Evolutionary conservation across 2,797 vertebrate genomes (phyloP).

Genomic region (Bradypodion pumilum): DNA sequence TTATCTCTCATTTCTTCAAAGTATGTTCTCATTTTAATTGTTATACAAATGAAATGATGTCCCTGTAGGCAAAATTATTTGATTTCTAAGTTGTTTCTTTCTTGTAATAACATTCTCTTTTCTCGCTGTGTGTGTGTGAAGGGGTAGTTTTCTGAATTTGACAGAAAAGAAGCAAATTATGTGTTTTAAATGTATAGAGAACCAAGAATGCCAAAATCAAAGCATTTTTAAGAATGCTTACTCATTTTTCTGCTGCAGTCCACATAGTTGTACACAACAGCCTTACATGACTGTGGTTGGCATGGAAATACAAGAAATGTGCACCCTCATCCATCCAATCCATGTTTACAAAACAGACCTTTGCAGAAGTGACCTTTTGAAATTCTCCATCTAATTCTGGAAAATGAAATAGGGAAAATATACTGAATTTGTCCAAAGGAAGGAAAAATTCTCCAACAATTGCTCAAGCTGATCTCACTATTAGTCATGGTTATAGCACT

Average conservation of each 20-base stretch:
- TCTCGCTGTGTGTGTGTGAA: not conserved
- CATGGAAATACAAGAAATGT: not conserved
- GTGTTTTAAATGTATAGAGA: not conserved
- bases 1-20: slow-evolving; percentile 12
- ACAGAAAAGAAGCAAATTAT: not conserved
- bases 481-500: too few relatives aligned
- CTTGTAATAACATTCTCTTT: slow-evolving; percentile 15
- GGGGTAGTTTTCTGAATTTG: not conserved
- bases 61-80: slow-evolving; percentile 5
- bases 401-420: too few relatives aligned
- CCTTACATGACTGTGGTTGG: not conserved
- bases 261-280: too few relatives aligned
- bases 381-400: too few relatives aligned
- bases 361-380: too few relatives aligned
- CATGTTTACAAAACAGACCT: not conserved
- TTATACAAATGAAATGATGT: slow-evolving; percentile 11
- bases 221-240: not conserved
- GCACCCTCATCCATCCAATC: too few relatives aligned
- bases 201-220: not conserved
- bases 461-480: too few relatives aligned
- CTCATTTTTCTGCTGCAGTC: not conserved
- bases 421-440: too few relatives aligned
- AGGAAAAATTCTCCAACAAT: too few relatives aligned
- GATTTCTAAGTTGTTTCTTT: slow-evolving; percentile 37
- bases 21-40: slow-evolving; percentile 18